Percentiles rank a stretch among this genome's conserved stretches.
Conservation (phyloP, 2,888 invertebrate genomes). For the Sphaerophoria taeniata region DNA sequence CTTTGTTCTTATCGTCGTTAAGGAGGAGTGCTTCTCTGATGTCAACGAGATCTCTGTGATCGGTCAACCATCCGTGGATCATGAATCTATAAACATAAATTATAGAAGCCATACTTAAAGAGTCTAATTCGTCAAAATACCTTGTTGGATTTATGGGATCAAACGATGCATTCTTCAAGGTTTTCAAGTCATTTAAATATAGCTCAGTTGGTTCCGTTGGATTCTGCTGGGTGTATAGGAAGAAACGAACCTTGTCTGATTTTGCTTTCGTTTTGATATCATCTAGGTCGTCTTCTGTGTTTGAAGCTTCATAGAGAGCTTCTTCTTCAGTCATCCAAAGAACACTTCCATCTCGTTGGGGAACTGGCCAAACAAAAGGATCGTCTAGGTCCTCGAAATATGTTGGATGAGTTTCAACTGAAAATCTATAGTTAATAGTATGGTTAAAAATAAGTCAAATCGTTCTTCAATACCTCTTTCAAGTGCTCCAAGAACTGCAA, state of each 20-base stretch:
- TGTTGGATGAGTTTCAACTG: no score
- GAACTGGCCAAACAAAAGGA: conserved; percentile 64
- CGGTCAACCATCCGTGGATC: conserved; percentile 77
- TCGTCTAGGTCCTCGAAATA: no score
- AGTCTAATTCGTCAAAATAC: no score
- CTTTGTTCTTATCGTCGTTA: no score
- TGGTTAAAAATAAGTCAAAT: no score
- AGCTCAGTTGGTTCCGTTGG: conserved; percentile 33
- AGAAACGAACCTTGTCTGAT: conserved; percentile 41
- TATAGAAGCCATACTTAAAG: no score
- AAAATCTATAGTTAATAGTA: no score
- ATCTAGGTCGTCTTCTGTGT: background rate
- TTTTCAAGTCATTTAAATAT: conserved; percentile 17
- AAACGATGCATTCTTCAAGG: conserved; percentile 39
- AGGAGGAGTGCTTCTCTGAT: no score
- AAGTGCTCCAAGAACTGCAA: no score
- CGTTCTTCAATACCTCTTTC: no score
- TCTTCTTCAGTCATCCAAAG: conserved; percentile 57
- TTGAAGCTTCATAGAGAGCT: conserved; percentile 16
- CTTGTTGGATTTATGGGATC: conserved; percentile 75
- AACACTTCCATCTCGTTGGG: conserved; percentile 51
- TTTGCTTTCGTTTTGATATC: background rate
- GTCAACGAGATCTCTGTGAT: conserved; percentile 80
- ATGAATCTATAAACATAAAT: no score
- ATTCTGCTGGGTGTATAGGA: conserved; percentile 55